These are phyloP conservation scores for Hystrix brachyura DNA, from an alignment of 2,113 vertebrate genomes.

Conservation along the genomic window DNA sequence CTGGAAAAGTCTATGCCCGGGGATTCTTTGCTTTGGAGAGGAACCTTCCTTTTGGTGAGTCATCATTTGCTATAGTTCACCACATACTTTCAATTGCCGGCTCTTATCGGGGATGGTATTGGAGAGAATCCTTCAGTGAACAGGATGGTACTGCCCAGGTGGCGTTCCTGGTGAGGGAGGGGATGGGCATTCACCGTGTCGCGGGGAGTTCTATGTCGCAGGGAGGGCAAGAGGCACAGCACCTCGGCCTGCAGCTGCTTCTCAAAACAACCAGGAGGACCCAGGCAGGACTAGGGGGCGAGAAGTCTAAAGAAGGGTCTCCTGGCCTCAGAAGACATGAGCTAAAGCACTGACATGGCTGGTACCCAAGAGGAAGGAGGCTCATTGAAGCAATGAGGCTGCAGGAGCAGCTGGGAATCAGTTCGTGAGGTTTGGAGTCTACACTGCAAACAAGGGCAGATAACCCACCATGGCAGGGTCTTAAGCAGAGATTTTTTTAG, in stretches of 20 bases:
- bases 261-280: not conserved
- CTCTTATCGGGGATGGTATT: not conserved
- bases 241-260: not conserved
- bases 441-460: not conserved
- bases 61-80: conserved; percentile 11
- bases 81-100: not conserved
- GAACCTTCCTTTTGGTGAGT: not conserved
- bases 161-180: not conserved
- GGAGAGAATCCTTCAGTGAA: not conserved
- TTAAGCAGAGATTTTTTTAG: not conserved
- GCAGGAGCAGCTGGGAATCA: too few relatives aligned
- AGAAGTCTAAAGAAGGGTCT: not conserved
- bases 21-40: not conserved
- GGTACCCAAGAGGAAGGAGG: not conserved
- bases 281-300: not conserved
- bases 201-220: not conserved
- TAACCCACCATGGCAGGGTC: not conserved
- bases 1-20: not conserved
- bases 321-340: not conserved
- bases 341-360: not conserved
- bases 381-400: not conserved
- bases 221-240: not conserved
- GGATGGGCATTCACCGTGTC: not conserved
- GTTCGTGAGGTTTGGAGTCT: not conserved
- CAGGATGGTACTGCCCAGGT: not conserved